Conservation (phyloP, 2,888 invertebrate genomes). For the Macrosiphum euphorbiae region DNA sequence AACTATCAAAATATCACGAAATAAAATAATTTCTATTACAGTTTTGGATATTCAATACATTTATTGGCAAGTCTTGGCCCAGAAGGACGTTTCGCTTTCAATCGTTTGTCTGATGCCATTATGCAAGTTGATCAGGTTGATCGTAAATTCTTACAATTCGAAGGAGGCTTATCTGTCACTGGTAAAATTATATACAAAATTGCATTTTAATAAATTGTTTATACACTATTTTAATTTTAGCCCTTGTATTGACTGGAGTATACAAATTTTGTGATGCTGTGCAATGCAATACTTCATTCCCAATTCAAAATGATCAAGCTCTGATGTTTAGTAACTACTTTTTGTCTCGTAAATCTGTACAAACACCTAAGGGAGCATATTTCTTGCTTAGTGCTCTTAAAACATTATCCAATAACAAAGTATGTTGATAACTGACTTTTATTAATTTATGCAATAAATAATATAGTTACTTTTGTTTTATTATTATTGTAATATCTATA, state of each 20-base stretch:
- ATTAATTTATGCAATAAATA: not conserved
- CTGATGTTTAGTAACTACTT: conserved; percentile 93
- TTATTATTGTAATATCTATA: conserved; percentile 80
- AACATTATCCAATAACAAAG: conserved; percentile 79
- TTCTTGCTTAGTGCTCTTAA: conserved; percentile 84
- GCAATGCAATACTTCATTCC: conserved; percentile 75
- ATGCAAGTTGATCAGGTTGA: conserved; percentile 97
- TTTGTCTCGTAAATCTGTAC: conserved; percentile 89
- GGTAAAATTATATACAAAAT: conserved; percentile 68
- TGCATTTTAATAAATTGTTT: conserved; percentile 16
- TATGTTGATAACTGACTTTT: conserved; percentile 69
- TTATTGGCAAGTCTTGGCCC: conserved; percentile 81
- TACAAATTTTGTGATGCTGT: conserved; percentile 76
- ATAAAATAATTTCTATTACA: conserved; percentile 70
- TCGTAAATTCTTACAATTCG: conserved; percentile 89
- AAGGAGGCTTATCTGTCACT: conserved; percentile 88
- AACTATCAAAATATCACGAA: not conserved
- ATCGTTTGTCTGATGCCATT: conserved; percentile 91
- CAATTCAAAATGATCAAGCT: conserved; percentile 82
- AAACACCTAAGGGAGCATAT: conserved; percentile 85
- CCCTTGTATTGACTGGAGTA: conserved; percentile 76
- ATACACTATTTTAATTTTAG: conserved; percentile 69
- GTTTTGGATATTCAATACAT: conserved; percentile 87
- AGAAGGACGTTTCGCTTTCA: conserved; percentile 78
- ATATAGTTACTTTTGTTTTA: conserved; percentile 23